Percentiles rank a stretch among this genome's conserved stretches.
phyloP scores from a whole-genome alignment of 2,888 invertebrate genomes.

The Cancer borealis region DNA sequence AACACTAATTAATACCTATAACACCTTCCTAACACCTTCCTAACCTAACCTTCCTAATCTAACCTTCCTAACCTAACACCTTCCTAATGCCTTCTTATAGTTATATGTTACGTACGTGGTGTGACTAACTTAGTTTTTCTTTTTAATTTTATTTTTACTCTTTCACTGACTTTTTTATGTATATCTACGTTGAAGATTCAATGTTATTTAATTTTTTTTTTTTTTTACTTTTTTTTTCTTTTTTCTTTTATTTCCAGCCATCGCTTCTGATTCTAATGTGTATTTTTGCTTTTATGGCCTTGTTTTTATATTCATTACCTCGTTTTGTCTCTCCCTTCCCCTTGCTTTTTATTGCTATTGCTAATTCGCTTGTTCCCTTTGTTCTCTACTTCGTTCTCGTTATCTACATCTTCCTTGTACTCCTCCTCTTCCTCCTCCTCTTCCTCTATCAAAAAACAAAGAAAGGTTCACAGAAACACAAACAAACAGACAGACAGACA shows the following conservation, averaged over 20 bases:
- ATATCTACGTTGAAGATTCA: neutral
- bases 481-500: neutral
- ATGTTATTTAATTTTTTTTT: neutral
- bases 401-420: neutral
- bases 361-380: neutral
- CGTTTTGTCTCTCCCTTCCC: neutral
- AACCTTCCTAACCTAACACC: too few relatives aligned
- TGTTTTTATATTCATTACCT: neutral
- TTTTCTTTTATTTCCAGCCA: neutral
- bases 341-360: slow-evolving; percentile 6
- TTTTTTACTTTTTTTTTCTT: neutral
- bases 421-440: neutral
- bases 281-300: neutral
- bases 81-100: neutral
- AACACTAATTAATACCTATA: too few relatives aligned
- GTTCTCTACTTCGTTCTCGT: neutral
- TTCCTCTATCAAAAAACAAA: too few relatives aligned
- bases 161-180: neutral
- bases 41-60: too few relatives aligned
- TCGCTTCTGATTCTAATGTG: neutral
- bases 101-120: neutral
- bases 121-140: too few relatives aligned
- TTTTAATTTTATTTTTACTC: too few relatives aligned
- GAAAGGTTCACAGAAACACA: neutral
- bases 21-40: too few relatives aligned